Base-by-base conservation (phyloP, 1,140 invertebrate species). In the Lucilia sericata region DNA sequence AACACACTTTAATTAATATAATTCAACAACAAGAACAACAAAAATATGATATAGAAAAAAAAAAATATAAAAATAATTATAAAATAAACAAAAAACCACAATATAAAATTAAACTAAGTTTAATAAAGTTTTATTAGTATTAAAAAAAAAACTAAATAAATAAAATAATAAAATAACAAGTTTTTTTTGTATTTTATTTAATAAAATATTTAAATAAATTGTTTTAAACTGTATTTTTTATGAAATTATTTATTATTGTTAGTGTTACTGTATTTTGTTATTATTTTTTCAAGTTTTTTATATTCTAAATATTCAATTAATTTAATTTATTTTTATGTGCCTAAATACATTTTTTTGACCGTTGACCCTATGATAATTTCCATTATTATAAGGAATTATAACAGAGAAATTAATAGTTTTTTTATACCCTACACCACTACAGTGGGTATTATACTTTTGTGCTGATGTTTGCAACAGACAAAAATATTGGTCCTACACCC, bases 1-100 rank as follows among this genome's bases (percentile, higher is more conserved):
- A 21, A 70, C 21, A 49, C 76, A 80, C 42, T 80, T 80, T 80
- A 80, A 80, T 80, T 80, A 80, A 21, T 80, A 80, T 70, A n/a
- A 55, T 17, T 42, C 42, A 55, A 55, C 19, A 80, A 49, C 2
- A 49, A 80, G 5, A 80, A 21, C 17, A 80, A 80, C n/a, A 51
- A 25, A 80, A 80, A 42, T 42, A 42, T 42, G 42, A 42, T 42
- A 42, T 49, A 19, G 34, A 13, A 75, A 75, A 75, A 19, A 47
- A 78, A 21, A n/a, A n/a, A n/a, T n/a, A n/a, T n/a, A n/a, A n/a
- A n/a, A 47, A 47, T 30, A 51, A 80, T 30, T 36, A 80, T 5
- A 36, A 75, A 30, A 75, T 14, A 47, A 78, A 42, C 17, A 78
- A 49, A 51, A 17, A 78, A 76, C 36, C 34, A 78, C 75, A 42